These are phyloP conservation scores for Isichthys henryi DNA, from an alignment of 2,113 vertebrate genomes.

Conservation along the genomic window DNA sequence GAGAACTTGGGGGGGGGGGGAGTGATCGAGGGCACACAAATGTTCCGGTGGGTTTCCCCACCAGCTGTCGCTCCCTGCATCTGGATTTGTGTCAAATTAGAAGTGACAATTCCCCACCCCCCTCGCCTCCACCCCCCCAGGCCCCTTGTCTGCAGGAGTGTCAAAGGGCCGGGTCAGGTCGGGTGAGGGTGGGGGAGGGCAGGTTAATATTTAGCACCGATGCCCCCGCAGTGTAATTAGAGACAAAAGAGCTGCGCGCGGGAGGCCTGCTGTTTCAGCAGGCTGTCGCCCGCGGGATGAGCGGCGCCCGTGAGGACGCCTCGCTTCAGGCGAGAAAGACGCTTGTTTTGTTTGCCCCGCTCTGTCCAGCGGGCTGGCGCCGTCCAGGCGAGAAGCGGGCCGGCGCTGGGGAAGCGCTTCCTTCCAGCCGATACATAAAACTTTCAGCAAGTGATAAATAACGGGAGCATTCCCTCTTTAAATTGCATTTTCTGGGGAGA, in stretches of 20 bases:
- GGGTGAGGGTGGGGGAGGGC: conserved; percentile 44
- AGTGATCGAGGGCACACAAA: conserved; percentile 6
- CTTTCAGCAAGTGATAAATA: not conserved
- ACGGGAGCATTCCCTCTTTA: not conserved
- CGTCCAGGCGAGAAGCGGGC: not conserved
- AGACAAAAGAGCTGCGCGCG: conserved; percentile 38
- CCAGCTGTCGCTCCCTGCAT: conserved; percentile 35
- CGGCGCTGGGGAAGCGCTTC: not conserved
- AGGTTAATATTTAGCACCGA: conserved; percentile 52
- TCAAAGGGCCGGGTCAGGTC: conserved; percentile 36
- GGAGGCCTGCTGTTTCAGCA: conserved; percentile 40
- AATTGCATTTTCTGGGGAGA: not conserved
- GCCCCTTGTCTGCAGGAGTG: conserved; percentile 4
- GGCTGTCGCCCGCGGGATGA: conserved; percentile 30
- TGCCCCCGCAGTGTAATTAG: conserved; percentile 30
- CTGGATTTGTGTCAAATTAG: not conserved
- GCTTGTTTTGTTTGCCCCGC: not conserved
- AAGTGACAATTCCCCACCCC: not conserved
- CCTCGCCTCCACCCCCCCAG: not conserved
- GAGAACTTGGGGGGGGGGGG: conserved; percentile 31
- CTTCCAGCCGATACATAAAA: not conserved
- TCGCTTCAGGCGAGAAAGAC: not conserved
- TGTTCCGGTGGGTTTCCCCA: conserved; percentile 6
- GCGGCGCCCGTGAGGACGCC: not conserved
- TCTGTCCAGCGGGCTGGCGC: not conserved